Base-by-base conservation (phyloP, 2,888 invertebrate species). In the Xylota segnis region DNA sequence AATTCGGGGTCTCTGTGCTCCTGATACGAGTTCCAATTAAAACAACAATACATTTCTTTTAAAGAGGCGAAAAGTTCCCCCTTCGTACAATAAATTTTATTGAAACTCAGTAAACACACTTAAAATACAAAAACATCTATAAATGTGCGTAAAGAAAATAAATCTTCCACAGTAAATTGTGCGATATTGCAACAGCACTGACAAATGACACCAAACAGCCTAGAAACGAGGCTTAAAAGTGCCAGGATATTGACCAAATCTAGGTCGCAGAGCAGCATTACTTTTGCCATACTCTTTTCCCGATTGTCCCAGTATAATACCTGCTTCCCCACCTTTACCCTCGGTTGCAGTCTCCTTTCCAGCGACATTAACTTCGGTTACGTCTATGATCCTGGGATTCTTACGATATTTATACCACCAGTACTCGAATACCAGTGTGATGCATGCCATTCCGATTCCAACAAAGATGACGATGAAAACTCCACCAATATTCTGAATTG, bases 401-500 rank as follows among this genome's bases (percentile, higher is more conserved):
- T 94, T 95, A 88, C 96, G 94, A 93, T 95, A 96, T 89, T 96
- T 96, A 89, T 97, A 97, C 96, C 97, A 98, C 96, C 97, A 97
- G 91, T 98, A 99, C 91, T 99, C 99, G 83, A 98, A 96, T 0
- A 96, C 96, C 45, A 99, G 93, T 0, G 98, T 98, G 59, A 98
- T 92, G 89, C 98, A 97, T 0, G 98, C 98, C 90, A 98, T 93
- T 0, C 96, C 97, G 37, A 98, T 98, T 0, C 98, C 98, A 89
- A 98, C 98, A 90, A 98, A 97, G 87, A 99, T 98, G 0, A 99
- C 98, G 70, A 99, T 98, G 91, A 99, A 99, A 0, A 99, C 99
- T 0, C 99, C 99, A 58, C 98, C 99, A 88, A 99, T 99, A 91
- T 99, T 99, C 90, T 98, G 96, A 83, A 99, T 98, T 82, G 98